Conservation (phyloP, 2,888 invertebrate species). For the Chymomyza amoena region DNA sequence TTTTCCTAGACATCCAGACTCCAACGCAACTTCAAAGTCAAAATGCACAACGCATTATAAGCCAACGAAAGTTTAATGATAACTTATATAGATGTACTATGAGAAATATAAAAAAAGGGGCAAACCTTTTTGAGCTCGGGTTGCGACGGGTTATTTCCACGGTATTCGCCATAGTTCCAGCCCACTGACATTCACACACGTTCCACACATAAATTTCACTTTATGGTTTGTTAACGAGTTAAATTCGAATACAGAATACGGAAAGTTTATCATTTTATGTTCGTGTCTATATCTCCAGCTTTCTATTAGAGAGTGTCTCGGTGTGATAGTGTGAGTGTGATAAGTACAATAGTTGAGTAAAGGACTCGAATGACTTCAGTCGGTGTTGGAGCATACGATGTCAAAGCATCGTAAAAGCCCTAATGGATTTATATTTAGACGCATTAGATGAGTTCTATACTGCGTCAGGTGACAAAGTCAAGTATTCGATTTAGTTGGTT, state of each 20-base stretch:
- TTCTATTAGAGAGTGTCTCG: not conserved
- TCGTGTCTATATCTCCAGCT: constrained; percentile 1
- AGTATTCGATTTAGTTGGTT: not conserved
- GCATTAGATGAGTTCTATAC: not conserved
- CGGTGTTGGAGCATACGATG: not conserved
- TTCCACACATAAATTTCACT: constrained; percentile 65
- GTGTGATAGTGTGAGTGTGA: constrained; percentile 40
- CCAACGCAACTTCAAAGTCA: constrained; percentile 44
- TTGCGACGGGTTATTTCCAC: not conserved
- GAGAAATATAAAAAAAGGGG: constrained; percentile 41
- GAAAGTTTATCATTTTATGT: constrained; percentile 63
- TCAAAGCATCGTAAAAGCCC: constrained; percentile 29
- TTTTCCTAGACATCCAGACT: constrained; percentile 28
- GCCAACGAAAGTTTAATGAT: constrained; percentile 49
- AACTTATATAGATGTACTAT: constrained; percentile 30
- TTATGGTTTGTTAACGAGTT: constrained; percentile 69
- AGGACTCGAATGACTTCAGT: not conserved
- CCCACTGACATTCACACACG: constrained; percentile 52
- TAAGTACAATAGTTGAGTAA: constrained; percentile 63
- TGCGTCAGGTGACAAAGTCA: not conserved
- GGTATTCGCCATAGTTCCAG: constrained; percentile 4
- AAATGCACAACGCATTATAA: constrained; percentile 40
- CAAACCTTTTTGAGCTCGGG: constrained; percentile 44
- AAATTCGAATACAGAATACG: constrained; percentile 64
- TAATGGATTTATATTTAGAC: constrained; percentile 32